phyloP scores from a whole-genome alignment of 2,797 vertebrate genomes.

The Chaunax sp. region DNA sequence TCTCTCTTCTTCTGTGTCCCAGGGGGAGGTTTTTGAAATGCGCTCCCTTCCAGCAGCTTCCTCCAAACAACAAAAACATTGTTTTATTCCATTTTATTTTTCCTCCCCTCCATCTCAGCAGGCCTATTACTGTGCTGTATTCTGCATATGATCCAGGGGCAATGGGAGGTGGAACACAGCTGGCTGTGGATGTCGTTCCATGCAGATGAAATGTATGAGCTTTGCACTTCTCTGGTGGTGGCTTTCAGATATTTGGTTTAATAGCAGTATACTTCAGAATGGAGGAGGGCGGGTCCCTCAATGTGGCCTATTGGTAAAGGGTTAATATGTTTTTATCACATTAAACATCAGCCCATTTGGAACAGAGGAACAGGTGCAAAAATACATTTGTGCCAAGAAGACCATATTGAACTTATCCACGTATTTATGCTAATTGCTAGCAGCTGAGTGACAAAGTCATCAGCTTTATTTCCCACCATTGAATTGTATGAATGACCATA shows the following conservation, averaged over 20 bases:
- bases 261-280: constrained; percentile 17
- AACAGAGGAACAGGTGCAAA: background rate
- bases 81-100: constrained; percentile 50
- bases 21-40: constrained; percentile 51
- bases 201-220: constrained; percentile 42
- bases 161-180: constrained; percentile 52
- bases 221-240: constrained; percentile 37
- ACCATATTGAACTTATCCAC: constrained; percentile 9
- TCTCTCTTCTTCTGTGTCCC: constrained; percentile 51
- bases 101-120: constrained; percentile 46
- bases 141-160: constrained; percentile 61
- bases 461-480: constrained; percentile 3
- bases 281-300: constrained; percentile 20
- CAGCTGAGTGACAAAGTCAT: too few species aligned
- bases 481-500: constrained; percentile 1
- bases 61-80: constrained; percentile 68
- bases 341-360: constrained; percentile 28
- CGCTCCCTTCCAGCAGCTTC: constrained; percentile 55
- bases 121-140: constrained; percentile 57
- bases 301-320: constrained; percentile 29
- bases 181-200: constrained; percentile 49
- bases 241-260: constrained; percentile 37
- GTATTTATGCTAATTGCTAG: too few species aligned
- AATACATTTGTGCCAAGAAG: background rate
- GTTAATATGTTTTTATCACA: constrained; percentile 26